Percentiles rank a stretch among this genome's conserved stretches.
These are phyloP conservation scores for Ctenochaetus hawaiiensis DNA, from an alignment of 2,797 vertebrate species.

Conservation along the genomic window DNA sequence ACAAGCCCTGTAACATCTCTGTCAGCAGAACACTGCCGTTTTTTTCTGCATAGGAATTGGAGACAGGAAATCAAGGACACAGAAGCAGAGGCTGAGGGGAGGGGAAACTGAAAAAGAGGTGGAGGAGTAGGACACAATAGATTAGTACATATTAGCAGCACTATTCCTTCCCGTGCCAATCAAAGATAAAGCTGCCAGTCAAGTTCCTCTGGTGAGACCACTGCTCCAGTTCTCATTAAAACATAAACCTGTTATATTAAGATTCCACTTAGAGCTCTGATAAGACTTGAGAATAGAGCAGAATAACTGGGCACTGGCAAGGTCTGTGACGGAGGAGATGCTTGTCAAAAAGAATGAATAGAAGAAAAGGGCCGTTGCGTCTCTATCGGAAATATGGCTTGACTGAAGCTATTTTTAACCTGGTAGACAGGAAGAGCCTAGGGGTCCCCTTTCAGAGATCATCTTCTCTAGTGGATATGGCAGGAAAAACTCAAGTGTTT, in stretches of 20 bases:
- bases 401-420: constrained; percentile 59
- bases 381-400: constrained; percentile 43
- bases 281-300: constrained; percentile 49
- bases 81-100: constrained; percentile 31
- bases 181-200: constrained; percentile 74
- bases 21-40: constrained; percentile 62
- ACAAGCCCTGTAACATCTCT: constrained; percentile 62
- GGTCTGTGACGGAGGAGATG: constrained; percentile 33
- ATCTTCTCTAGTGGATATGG: constrained; percentile 25
- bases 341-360: constrained; percentile 56
- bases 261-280: constrained; percentile 41
- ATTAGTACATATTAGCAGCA: constrained; percentile 51
- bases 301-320: constrained; percentile 46
- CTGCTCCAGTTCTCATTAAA: constrained; percentile 60
- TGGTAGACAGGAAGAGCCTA: constrained; percentile 31
- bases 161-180: constrained; percentile 60
- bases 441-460: constrained; percentile 42
- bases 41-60: constrained; percentile 30
- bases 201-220: constrained; percentile 31
- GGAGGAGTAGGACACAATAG: constrained; percentile 46
- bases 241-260: constrained; percentile 53
- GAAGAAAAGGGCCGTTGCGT: constrained; percentile 42
- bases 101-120: constrained; percentile 31
- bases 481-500: constrained; percentile 12
- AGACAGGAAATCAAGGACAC: constrained; percentile 61